Conservation (phyloP, 1,140 invertebrate genomes). For the Penaeus japonicus region DNA sequence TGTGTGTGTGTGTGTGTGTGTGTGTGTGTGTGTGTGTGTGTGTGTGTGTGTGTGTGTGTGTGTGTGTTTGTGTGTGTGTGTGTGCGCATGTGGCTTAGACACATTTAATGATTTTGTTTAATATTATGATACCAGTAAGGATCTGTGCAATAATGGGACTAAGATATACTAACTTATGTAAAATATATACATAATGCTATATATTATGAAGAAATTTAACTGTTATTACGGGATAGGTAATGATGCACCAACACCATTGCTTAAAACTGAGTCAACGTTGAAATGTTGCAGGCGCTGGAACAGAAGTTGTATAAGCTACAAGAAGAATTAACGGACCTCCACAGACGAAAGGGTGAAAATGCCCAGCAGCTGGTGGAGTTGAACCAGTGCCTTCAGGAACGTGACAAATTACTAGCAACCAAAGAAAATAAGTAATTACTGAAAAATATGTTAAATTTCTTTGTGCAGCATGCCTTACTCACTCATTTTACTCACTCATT, state of each 20-base stretch:
- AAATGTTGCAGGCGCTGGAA: conserved; percentile 70
- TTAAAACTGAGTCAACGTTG: not conserved
- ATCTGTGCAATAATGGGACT: no score
- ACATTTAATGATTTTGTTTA: not conserved
- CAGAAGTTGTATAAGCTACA: conserved; percentile 86
- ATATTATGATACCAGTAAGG: no score
- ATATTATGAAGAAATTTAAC: no score
- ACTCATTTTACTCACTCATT: no score
- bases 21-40: not conserved
- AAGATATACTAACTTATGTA: no score
- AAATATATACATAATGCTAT: no score
- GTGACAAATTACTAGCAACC: conserved; percentile 71
- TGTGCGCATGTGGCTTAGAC: not conserved
- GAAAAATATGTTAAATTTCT: no score
- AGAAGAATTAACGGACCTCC: conserved; percentile 90
- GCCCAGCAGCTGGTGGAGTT: conserved; percentile 91
- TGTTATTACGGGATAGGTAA: no score
- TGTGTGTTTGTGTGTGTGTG: no score
- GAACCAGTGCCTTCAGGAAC: conserved; percentile 84
- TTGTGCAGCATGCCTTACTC: no score
- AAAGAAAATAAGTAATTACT: conserved; percentile 53
- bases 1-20: no score
- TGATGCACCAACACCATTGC: no score
- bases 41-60: not conserved
- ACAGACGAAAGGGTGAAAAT: conserved; percentile 88